Base-by-base conservation (phyloP, 2,113 vertebrate species). In the Galeopterus variegatus region DNA sequence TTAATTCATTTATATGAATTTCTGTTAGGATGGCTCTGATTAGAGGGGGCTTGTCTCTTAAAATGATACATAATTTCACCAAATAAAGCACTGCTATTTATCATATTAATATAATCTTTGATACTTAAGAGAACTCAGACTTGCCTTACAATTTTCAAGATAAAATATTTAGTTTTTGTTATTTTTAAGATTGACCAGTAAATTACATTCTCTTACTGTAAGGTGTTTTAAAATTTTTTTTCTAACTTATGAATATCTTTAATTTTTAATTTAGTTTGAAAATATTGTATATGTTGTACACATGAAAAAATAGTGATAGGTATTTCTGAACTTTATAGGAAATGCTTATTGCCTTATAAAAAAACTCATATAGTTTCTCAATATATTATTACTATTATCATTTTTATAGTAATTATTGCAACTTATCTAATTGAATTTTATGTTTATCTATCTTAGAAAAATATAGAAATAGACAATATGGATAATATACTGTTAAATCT, bases 361-460 rank as follows among this genome's bases (percentile, higher is more conserved):
- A 72, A 75, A 33, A n/a, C 13, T 19, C 13, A 33, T 52, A 58
- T 1, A 52, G 2, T 19, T 95, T 67, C 48, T 95, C 90, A 88
- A 58, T 75, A 31, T 10, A 70, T 90, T 70, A 45, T 75, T 41
- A 15, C 36, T 50, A 48, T 67, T 8, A 70, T 82, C 58, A 77
- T 81, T 36, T n/a, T 85, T 90, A 69, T 62, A 23, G 11, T 33
- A 87, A 33, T 73, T 94, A 52, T 72, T 92, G 15, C 14, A 92
- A 23, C 56, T 96, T 76, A 58, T 75, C 6, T 83, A 88, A 76
- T 60, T 88, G 19, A 33, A 54, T 69, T 92, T 64, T 79, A 75
- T 73, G 19, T 23, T 88, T 81, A 0, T 73, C 48, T 97, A 0
- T 73, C 48, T 97, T 95, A 92, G 67, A 87, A 94, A 94, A 48